These are phyloP conservation scores for Cyanoderma ruficeps DNA, from an alignment of 2,113 vertebrate species.

Conservation along the genomic window DNA sequence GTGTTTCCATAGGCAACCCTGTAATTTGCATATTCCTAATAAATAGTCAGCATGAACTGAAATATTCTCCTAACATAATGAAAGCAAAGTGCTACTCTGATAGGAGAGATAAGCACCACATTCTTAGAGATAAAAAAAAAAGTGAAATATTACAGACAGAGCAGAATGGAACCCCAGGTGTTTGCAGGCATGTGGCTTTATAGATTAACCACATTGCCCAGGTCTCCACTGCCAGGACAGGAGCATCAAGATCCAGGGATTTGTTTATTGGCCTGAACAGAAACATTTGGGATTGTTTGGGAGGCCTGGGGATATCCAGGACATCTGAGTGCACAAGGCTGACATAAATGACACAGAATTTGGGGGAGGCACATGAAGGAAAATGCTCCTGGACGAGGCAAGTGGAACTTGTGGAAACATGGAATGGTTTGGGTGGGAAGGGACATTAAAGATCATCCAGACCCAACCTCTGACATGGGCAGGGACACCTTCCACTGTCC, in stretches of 20 bases:
- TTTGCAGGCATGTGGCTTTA: background rate
- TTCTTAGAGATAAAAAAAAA: background rate
- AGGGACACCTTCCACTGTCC: accelerated
- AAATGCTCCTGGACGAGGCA: background rate
- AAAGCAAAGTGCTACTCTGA: background rate
- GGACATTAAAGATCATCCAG: accelerated
- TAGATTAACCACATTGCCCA: background rate
- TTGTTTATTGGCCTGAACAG: background rate
- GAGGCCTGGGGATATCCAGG: background rate
- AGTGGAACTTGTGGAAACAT: background rate
- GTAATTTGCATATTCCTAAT: background rate
- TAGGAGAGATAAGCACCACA: background rate
- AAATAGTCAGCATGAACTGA: background rate
- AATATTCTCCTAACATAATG: background rate
- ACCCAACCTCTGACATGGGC: accelerated
- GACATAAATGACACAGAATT: background rate
- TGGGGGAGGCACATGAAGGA: accelerated
- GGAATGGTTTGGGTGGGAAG: background rate
- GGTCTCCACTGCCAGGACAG: background rate
- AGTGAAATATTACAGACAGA: background rate
- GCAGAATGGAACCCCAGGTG: background rate
- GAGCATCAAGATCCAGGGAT: background rate
- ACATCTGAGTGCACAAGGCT: background rate
- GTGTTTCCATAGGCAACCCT: conserved; percentile 52
- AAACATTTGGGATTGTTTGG: background rate